These are phyloP conservation scores for Mionectes olivaceus DNA, from an alignment of 2,797 vertebrate genomes.

Conservation along the genomic window DNA sequence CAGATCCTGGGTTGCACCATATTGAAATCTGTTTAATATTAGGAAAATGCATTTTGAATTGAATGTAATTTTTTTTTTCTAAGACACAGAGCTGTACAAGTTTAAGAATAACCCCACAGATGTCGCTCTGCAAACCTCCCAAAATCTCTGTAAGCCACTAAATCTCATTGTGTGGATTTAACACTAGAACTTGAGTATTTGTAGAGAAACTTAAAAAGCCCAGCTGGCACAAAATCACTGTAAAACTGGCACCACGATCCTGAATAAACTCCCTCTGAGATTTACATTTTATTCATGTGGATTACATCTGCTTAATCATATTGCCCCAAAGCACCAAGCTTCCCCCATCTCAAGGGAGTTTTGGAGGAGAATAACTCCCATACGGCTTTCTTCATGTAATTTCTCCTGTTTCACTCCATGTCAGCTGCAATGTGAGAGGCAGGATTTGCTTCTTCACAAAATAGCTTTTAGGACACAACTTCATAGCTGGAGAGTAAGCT, in stretches of 20 bases:
- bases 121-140: neutral
- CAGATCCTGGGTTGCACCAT: slow-evolving; percentile 16
- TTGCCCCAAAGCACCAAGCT: neutral
- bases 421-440: neutral
- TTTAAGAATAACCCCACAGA: neutral
- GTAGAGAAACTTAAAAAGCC: slow-evolving; percentile 38
- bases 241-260: slow-evolving; percentile 31
- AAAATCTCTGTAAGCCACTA: neutral
- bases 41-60: slow-evolving; percentile 50
- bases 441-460: neutral
- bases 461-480: neutral
- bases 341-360: neutral
- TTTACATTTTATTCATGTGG: slow-evolving; percentile 43
- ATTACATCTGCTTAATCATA: slow-evolving; percentile 14
- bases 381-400: neutral
- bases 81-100: neutral
- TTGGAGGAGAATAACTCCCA: neutral
- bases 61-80: slow-evolving; percentile 19
- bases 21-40: slow-evolving; percentile 50
- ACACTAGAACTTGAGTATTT: neutral
- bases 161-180: slow-evolving; percentile 18
- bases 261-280: slow-evolving; percentile 3
- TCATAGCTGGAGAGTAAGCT: neutral
- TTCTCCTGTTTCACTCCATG: neutral
- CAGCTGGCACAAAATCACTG: slow-evolving; percentile 56